These are phyloP conservation scores for Papilio machaon DNA, from an alignment of 1,140 invertebrate species.

Conservation along the genomic window DNA sequence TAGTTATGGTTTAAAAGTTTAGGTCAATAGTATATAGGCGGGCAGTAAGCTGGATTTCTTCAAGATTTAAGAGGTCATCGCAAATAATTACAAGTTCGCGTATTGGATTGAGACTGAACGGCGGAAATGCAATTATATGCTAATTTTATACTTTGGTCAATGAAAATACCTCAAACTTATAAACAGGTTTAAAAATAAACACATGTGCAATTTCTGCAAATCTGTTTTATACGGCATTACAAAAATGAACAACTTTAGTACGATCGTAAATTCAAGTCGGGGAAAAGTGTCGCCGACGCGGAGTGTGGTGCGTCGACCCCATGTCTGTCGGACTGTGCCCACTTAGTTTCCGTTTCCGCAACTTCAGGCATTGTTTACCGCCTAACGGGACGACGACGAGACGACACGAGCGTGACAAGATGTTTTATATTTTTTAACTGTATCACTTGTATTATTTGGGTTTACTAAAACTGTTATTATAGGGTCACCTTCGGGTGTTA, in stretches of 20 bases:
- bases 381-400: slow-evolving; percentile 20
- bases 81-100: no score
- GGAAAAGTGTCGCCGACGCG: slow-evolving; percentile 21
- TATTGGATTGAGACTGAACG: not conserved
- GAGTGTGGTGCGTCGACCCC: slow-evolving; percentile 30
- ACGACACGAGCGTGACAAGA: not conserved
- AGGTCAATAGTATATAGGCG: not conserved
- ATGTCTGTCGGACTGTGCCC: slow-evolving; percentile 36
- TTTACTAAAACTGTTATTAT: not conserved
- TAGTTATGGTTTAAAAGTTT: not conserved
- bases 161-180: not conserved
- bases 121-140: not conserved
- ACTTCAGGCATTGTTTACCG: slow-evolving; percentile 32
- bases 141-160: not conserved
- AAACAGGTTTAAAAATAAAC: not conserved
- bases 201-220: not conserved
- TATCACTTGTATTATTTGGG: not conserved
- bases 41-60: no score
- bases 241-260: not conserved
- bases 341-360: slow-evolving; percentile 35
- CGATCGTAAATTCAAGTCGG: not conserved
- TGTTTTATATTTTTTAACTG: not conserved
- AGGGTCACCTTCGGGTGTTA: no score
- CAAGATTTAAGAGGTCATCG: no score
- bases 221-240: not conserved